Percentiles rank a stretch among this genome's conserved stretches.
phyloP scores from a whole-genome alignment of 2,888 invertebrate species.

The Hypomecis punctinalis region DNA sequence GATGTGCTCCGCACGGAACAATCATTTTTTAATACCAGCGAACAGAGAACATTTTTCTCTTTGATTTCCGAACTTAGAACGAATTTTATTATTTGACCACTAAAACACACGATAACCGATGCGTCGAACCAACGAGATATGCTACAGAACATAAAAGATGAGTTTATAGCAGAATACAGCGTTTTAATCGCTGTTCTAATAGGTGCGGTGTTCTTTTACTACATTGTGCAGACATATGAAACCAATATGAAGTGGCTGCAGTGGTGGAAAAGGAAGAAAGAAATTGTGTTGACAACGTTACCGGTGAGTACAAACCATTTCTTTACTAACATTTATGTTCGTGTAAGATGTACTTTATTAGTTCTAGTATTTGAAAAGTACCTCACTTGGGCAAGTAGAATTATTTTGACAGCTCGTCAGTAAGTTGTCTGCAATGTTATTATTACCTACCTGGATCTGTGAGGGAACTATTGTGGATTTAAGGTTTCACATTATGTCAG shows the following conservation, averaged over 20 bases:
- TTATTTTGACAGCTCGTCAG: no score
- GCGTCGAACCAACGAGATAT: conserved; percentile 21
- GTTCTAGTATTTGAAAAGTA: no score
- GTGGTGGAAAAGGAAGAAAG: conserved; percentile 42
- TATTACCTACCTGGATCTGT: no score
- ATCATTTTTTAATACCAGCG: not conserved
- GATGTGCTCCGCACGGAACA: conserved; percentile 19
- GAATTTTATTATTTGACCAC: conserved; percentile 1
- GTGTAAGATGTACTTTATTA: no score
- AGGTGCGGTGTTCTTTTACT: conserved; percentile 28
- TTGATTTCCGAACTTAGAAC: conserved; percentile 5
- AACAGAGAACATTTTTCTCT: not conserved
- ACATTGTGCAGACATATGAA: conserved; percentile 22
- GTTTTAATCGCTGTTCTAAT: conserved; percentile 22
- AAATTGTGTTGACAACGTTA: conserved; percentile 36
- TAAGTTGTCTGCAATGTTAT: no score
- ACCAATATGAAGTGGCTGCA: conserved; percentile 47
- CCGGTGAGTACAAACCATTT: conserved; percentile 40
- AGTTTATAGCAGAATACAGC: conserved; percentile 28
- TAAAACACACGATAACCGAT: conserved; percentile 12
- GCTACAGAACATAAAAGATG: conserved; percentile 28
- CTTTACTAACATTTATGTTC: not conserved
- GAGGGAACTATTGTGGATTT: no score
- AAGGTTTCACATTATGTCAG: no score
- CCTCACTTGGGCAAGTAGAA: no score